Conservation (phyloP, 2,888 invertebrate genomes). For the Chymomyza amoena region DNA sequence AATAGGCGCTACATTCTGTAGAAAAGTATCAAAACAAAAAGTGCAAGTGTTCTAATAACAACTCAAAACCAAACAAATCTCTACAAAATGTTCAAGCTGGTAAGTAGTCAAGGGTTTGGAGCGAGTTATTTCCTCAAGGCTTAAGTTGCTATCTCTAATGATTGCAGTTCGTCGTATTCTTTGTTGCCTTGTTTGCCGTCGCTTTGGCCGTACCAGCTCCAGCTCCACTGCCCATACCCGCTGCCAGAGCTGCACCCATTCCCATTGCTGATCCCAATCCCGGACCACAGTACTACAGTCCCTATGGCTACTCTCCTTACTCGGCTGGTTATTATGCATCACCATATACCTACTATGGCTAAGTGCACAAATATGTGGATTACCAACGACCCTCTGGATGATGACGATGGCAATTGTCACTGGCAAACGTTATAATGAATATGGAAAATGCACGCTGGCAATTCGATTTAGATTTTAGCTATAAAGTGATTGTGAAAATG, state of each 20-base stretch:
- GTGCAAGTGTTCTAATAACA: constrained; percentile 50
- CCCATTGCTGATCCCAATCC: constrained; percentile 58
- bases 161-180: constrained; percentile 62
- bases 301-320: constrained; percentile 69
- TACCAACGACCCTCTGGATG: not conserved
- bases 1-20: constrained; percentile 30
- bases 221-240: constrained; percentile 57
- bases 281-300: constrained; percentile 70
- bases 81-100: constrained; percentile 74
- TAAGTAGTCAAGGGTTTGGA: constrained; percentile 37
- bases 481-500: constrained; percentile 47
- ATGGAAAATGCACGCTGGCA: constrained; percentile 52
- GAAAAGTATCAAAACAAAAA: constrained; percentile 53
- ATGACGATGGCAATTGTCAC: constrained; percentile 23
- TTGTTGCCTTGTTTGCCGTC: constrained; percentile 71
- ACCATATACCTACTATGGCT: constrained; percentile 75
- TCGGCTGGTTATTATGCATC: constrained; percentile 61
- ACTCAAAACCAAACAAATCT: constrained; percentile 29
- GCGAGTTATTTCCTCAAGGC: not conserved
- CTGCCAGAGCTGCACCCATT: constrained; percentile 59
- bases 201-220: constrained; percentile 66
- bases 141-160: not conserved
- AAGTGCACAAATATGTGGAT: constrained; percentile 27
- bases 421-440: constrained; percentile 53
- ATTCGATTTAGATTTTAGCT: constrained; percentile 52